phyloP scores from a whole-genome alignment of 2,888 invertebrate genomes.

The Pterostichus niger region DNA sequence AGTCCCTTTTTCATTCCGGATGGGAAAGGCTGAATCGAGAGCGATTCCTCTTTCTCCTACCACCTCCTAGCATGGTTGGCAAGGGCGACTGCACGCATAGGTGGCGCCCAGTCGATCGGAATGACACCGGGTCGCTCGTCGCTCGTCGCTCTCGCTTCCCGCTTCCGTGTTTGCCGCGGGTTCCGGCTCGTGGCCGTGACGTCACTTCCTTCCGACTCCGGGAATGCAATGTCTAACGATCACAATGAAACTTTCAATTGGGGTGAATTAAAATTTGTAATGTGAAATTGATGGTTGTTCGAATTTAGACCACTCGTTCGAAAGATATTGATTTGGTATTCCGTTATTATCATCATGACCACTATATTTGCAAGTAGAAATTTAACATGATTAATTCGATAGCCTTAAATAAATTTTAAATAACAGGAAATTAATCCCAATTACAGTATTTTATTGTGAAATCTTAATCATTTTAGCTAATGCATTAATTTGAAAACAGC shows the following conservation, averaged over 20 bases:
- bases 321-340: too few species aligned
- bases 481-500: too few species aligned
- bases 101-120: constrained; percentile 29
- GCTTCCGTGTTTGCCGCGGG: constrained; percentile 4
- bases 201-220: background rate
- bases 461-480: too few species aligned
- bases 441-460: too few species aligned
- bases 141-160: background rate
- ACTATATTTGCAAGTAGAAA: too few species aligned
- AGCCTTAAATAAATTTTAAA: too few species aligned
- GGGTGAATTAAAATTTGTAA: constrained; percentile 6
- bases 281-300: constrained; percentile 17
- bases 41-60: background rate
- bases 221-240: constrained; percentile 12
- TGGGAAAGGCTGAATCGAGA: background rate
- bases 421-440: too few species aligned
- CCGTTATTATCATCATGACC: too few species aligned
- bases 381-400: too few species aligned
- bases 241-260: constrained; percentile 32
- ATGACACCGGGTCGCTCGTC: constrained; percentile 24
- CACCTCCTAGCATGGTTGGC: background rate
- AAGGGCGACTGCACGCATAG: background rate
- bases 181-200: constrained; percentile 29
- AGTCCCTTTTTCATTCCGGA: too few species aligned
- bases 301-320: too few species aligned